Conservation (phyloP, 2,797 vertebrate genomes). For the Uromys caudimaculatus region DNA sequence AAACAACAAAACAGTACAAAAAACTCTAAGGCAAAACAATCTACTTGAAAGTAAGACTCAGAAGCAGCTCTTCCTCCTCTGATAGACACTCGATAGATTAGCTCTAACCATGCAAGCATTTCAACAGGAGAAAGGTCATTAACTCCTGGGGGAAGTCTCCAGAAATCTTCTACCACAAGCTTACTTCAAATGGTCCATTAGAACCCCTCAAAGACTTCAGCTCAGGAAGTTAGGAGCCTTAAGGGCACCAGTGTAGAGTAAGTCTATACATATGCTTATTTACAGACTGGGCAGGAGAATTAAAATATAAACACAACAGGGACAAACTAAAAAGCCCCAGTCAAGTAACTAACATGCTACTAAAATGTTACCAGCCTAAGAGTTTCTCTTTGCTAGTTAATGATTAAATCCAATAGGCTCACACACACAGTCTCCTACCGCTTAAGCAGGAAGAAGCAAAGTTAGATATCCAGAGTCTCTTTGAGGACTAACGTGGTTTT, state of each 20-base stretch:
- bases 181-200: not conserved
- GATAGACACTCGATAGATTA: not conserved
- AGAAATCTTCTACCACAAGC: not conserved
- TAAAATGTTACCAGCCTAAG: not conserved
- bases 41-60: not conserved
- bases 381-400: conserved; percentile 60
- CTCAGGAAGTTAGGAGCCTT: not conserved
- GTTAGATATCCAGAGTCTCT: not conserved
- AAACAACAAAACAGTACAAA: not conserved
- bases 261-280: not conserved
- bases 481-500: not conserved
- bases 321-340: not conserved
- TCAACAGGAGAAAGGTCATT: conserved; percentile 67
- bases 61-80: not conserved
- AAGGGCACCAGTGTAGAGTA: not conserved
- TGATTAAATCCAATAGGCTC: conserved; percentile 66
- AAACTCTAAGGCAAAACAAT: not conserved
- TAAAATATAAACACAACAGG: not conserved
- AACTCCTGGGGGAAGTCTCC: not conserved
- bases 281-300: not conserved
- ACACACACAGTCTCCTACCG: not conserved
- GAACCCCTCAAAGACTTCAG: conserved; percentile 9
- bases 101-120: conserved; percentile 28
- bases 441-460: not conserved
- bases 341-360: not conserved